A percentile compares a stretch with the other conserved stretches of the same genome.
Evolutionary conservation across 1,140 invertebrate genomes (phyloP).

Genomic region (Ephestia elutella): DNA sequence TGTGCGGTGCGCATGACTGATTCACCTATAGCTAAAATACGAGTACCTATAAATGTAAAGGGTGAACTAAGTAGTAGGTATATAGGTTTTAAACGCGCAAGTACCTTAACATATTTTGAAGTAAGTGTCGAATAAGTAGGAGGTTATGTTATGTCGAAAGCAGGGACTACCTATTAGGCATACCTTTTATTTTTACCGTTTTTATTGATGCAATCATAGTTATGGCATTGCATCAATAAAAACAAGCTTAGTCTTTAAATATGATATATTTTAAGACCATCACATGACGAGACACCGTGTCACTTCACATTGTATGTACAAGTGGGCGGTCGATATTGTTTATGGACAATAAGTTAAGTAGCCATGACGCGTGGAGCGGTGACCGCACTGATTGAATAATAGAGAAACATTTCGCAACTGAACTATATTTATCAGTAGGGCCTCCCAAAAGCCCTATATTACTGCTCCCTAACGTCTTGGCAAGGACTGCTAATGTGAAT

Average conservation of each 20-base stretch:
- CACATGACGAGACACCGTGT: background rate
- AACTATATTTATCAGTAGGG: background rate
- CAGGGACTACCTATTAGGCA: no score
- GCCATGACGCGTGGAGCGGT: slow-evolving; percentile 19
- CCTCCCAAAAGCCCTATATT: background rate
- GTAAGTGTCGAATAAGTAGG: no score
- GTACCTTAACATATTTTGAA: no score
- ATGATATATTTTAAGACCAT: background rate
- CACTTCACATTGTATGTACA: background rate
- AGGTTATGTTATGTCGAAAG: no score
- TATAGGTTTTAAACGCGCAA: no score
- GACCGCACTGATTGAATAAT: slow-evolving; percentile 34
- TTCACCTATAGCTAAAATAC: background rate
- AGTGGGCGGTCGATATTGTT: slow-evolving; percentile 18
- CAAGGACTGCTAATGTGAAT: background rate
- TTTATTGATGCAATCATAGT: no score
- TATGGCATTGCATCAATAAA: no score
- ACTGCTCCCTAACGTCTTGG: background rate
- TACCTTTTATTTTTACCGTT: no score
- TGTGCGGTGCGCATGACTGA: background rate
- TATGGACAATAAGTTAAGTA: slow-evolving; percentile 21
- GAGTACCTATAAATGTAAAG: no score
- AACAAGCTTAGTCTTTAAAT: no score
- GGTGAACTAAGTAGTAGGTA: no score
- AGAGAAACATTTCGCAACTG: background rate